Base-by-base conservation (phyloP, 2,888 invertebrate genomes). In the Hydrotaea cyrtoneurina region DNA sequence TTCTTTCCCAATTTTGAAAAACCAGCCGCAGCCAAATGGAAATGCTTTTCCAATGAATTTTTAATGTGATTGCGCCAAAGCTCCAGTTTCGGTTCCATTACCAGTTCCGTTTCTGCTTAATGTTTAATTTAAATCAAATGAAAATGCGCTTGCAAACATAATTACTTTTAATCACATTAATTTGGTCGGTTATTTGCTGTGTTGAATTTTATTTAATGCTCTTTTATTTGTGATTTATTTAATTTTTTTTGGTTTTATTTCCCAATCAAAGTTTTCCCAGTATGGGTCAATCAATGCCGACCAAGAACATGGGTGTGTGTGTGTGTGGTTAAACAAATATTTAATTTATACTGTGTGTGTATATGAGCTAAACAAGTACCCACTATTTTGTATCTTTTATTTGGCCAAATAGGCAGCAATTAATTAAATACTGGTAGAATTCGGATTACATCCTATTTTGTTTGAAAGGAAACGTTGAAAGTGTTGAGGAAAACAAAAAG, bases 341-440 rank as follows among this genome's bases (percentile, higher is more conserved):
- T 78, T 53, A 74, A 62, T 75, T 78, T 71, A 43, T 50, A 66
- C 23, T 23, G n/a, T 50, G 8, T 50, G 8, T 50, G n/a, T 7
- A n/a, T 50, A 13, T 50, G 2, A 0, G 50, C n/a, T n/a, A 50
- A 50, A n/a, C 50, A 50, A 8, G 2, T 5, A 62, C 31, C 26
- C 31, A 4, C 0, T 50, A 8, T 8, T n/a, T 2, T 50, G n/a
- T n/a, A 50, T 13, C 39, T 21, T 53, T 19, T 69, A 31, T 74
- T 80, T 73, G 17, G 62, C 36, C 43, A 15, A 26, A 80, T 69
- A n/a, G 53, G 59, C 77, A 77, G 55, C 82, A 78, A 66, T 78
- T 78, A 82, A 82, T 82, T 82, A 82, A 82, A 82, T 82, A 69
- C 78, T 74, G 73, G 10, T 53, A 46, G 15, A 11, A 81, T 55